These are phyloP conservation scores for Halictus quadricinctus DNA, from an alignment of 2,888 invertebrate genomes.

Conservation along the genomic window DNA sequence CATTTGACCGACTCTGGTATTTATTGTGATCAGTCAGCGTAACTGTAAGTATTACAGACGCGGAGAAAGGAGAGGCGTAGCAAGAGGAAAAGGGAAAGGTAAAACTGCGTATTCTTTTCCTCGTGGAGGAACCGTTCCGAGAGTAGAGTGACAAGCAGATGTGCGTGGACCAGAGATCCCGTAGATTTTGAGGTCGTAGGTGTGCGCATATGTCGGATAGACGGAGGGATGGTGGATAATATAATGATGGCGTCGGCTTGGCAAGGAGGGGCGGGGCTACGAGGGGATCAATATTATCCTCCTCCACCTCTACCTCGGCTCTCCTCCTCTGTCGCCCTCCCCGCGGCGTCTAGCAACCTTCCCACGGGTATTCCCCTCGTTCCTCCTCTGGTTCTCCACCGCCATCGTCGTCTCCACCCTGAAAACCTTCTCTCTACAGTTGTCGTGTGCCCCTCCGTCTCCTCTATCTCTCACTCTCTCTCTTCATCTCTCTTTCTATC, in stretches of 20 bases:
- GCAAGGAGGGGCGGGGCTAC: constrained; percentile 82
- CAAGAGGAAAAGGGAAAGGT: background rate
- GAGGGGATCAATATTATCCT: constrained; percentile 83
- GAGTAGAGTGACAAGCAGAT: constrained; percentile 44
- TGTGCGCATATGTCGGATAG: constrained; percentile 73
- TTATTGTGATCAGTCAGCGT: background rate
- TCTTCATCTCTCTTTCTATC: constrained; percentile 29
- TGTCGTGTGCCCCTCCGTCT: background rate
- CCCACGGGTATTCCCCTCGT: constrained; percentile 57
- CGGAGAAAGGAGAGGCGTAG: background rate
- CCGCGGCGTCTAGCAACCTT: constrained; percentile 55
- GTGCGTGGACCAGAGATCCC: constrained; percentile 60
- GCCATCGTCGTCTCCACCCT: constrained; percentile 64
- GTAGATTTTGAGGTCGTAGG: constrained; percentile 66
- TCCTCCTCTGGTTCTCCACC: constrained; percentile 55
- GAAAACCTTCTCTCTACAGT: constrained; percentile 49
- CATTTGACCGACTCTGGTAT: background rate
- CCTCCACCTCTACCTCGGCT: constrained; percentile 77
- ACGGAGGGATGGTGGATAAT: constrained; percentile 82
- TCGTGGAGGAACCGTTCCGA: background rate
- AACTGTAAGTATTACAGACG: background rate
- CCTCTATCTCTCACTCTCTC: constrained; percentile 6
- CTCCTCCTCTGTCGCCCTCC: constrained; percentile 66
- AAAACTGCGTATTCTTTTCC: background rate
- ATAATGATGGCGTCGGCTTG: constrained; percentile 82